phyloP scores from a whole-genome alignment of 1,140 invertebrate genomes.

The Saccostrea cuccullata region DNA sequence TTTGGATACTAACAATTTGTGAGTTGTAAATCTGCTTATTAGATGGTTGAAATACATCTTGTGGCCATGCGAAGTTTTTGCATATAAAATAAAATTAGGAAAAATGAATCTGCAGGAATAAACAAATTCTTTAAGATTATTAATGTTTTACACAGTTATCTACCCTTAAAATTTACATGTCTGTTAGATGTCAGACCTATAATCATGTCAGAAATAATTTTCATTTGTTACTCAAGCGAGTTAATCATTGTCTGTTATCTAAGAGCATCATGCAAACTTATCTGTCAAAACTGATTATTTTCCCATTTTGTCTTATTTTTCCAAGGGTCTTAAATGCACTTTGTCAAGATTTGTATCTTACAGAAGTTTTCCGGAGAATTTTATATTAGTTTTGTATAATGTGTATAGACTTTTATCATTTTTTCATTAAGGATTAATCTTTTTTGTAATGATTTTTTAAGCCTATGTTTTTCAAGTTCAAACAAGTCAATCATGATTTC shows the following conservation, averaged over 20 bases:
- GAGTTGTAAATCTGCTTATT: neutral
- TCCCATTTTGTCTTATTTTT: neutral
- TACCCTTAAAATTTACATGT: neutral
- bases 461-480: neutral
- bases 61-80: too few species aligned
- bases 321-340: neutral
- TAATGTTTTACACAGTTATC: neutral
- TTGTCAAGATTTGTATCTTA: slow-evolving; percentile 4
- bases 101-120: too few species aligned
- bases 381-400: slow-evolving; percentile 13
- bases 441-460: neutral
- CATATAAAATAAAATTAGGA: too few species aligned
- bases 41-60: too few species aligned
- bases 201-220: slow-evolving; percentile 28
- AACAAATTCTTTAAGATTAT: neutral
- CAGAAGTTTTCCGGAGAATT: slow-evolving; percentile 15
- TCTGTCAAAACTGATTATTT: slow-evolving; percentile 22
- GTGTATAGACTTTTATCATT: slow-evolving; percentile 4
- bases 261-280: slow-evolving; percentile 18
- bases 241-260: neutral
- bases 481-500: neutral
- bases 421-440: neutral
- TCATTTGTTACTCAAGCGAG: slow-evolving; percentile 11
- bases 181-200: neutral
- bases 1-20: neutral